Conservation (phyloP, 92 coral and sea anemone genomes). For the Palythoa grandiflora region DNA sequence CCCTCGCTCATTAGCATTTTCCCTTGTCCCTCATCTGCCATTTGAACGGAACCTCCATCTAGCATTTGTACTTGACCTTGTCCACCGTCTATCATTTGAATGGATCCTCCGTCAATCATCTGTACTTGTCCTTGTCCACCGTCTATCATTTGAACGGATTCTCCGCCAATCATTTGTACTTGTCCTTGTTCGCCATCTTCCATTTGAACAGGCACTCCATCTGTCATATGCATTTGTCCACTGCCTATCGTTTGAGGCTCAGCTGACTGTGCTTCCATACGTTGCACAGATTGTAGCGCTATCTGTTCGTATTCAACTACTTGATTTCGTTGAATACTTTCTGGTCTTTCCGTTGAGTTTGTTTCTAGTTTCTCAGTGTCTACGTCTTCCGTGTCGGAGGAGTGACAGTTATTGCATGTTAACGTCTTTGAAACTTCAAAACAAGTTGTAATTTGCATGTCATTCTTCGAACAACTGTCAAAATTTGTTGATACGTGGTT, state of each 20-base stretch:
- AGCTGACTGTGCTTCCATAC: conserved; percentile 15
- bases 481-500: conserved; percentile 20
- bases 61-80: not conserved
- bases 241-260: not conserved
- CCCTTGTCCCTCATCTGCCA: not conserved
- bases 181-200: not conserved
- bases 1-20: not conserved
- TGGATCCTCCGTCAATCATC: not conserved
- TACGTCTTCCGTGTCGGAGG: conserved; percentile 36
- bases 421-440: conserved; percentile 1
- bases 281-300: not conserved
- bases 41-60: not conserved
- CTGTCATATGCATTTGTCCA: not conserved
- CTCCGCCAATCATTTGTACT: not conserved
- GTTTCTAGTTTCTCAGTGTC: conserved; percentile 4
- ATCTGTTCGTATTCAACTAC: not conserved
- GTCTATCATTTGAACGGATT: not conserved
- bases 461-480: conserved; percentile 1
- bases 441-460: conserved; percentile 39
- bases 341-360: conserved; percentile 1
- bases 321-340: not conserved
- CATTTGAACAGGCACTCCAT: not conserved
- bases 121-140: not conserved
- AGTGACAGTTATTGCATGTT: not conserved
- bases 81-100: conserved; percentile 5